These are phyloP conservation scores for Cynocephalus volans DNA, from an alignment of 2,113 vertebrate species.

Conservation along the genomic window DNA sequence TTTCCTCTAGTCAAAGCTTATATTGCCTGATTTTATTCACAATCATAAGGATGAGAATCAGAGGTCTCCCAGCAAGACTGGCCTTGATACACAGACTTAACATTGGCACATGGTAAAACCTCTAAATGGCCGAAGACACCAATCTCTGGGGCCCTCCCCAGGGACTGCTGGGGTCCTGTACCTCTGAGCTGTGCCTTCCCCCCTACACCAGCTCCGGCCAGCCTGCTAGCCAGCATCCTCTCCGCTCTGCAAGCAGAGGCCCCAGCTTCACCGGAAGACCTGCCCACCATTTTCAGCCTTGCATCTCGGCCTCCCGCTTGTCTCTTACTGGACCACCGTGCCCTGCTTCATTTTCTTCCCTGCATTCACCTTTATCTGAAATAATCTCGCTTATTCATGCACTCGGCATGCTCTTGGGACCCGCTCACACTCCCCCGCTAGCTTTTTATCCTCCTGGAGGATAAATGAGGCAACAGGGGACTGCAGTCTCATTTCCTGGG, in stretches of 20 bases:
- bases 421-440: not conserved
- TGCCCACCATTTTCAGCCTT: not conserved
- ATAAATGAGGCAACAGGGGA: not conserved
- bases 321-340: no score
- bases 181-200: not conserved
- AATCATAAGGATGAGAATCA: not conserved
- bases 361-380: not conserved
- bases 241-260: not conserved
- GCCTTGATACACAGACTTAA: not conserved
- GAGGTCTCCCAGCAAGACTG: not conserved
- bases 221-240: not conserved
- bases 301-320: not conserved
- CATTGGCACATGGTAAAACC: not conserved
- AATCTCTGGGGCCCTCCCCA: fast-evolving
- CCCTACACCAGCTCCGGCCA: not conserved
- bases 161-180: not conserved
- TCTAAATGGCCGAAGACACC: not conserved
- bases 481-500: not conserved
- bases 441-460: not conserved
- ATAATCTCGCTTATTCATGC: not conserved
- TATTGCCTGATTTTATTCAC: not conserved
- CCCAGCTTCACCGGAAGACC: fast-evolving
- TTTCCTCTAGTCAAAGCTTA: not conserved
- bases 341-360: not conserved
- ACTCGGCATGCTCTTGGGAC: not conserved